A percentile compares a stretch with the other conserved stretches of the same genome.
Evolutionary conservation across 2,797 vertebrate species (phyloP).

Genomic region (Coluber constrictor): DNA sequence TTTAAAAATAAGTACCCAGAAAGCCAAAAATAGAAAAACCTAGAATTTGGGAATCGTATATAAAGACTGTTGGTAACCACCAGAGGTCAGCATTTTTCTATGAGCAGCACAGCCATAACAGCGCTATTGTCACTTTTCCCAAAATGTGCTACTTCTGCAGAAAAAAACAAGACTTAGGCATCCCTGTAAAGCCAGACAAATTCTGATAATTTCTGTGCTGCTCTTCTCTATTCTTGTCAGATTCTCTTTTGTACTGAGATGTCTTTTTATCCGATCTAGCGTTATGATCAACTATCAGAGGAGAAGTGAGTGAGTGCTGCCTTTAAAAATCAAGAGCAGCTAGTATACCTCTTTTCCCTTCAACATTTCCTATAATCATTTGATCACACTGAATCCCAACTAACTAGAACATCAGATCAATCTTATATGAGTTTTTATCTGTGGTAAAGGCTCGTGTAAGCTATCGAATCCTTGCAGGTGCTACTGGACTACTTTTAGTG

Average conservation of each 20-base stretch:
- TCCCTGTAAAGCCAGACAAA: neutral
- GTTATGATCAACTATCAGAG: neutral
- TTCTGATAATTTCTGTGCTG: neutral
- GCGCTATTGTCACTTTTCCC: neutral
- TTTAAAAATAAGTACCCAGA: neutral
- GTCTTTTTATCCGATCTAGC: neutral
- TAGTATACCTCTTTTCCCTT: neutral
- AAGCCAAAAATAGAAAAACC: neutral
- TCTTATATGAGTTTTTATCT: neutral
- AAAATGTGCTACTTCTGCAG: neutral
- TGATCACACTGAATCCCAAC: neutral
- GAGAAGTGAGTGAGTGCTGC: neutral
- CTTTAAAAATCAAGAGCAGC: neutral
- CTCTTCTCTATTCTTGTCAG: neutral
- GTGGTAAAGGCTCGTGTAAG: neutral
- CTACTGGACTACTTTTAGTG: neutral
- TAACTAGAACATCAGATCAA: neutral
- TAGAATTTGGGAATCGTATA: neutral
- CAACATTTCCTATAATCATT: neutral
- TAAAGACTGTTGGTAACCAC: constrained; percentile 39
- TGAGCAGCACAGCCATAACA: neutral
- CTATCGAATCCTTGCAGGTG: neutral
- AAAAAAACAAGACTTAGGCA: neutral
- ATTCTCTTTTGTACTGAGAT: neutral
- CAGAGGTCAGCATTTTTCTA: constrained; percentile 57